Evolutionary conservation across 2,888 invertebrate genomes (phyloP).

Genomic region (Ditula angustiorana): DNA sequence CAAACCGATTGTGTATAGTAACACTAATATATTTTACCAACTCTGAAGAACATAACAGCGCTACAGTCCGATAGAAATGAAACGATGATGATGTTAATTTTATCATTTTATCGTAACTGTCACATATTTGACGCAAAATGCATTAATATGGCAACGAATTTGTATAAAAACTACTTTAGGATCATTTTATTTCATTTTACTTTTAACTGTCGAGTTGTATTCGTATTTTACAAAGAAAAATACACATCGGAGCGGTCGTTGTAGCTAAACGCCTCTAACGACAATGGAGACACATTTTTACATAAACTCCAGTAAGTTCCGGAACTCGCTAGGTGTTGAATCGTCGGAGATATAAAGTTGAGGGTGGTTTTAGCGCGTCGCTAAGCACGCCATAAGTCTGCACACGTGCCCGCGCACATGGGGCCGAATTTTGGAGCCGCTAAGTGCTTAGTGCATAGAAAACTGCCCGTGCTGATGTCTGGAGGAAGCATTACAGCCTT

Average conservation of each 20-base stretch:
- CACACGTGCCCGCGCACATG: constrained; percentile 65
- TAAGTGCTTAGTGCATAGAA: constrained; percentile 50
- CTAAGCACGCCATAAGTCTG: constrained; percentile 67
- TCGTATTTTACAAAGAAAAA: too few species aligned
- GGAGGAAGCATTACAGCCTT: constrained; percentile 24
- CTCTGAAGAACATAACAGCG: background rate
- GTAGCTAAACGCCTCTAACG: constrained; percentile 14
- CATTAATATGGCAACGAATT: too few species aligned
- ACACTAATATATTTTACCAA: background rate
- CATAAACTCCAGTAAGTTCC: constrained; percentile 33
- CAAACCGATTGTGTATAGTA: background rate
- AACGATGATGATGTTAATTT: too few species aligned
- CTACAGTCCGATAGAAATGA: too few species aligned
- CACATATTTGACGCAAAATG: too few species aligned
- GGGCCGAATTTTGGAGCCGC: constrained; percentile 57
- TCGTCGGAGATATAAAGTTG: constrained; percentile 55
- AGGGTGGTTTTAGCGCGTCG: constrained; percentile 61
- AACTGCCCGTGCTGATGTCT: constrained; percentile 20
- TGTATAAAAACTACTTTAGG: too few species aligned
- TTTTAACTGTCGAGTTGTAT: too few species aligned
- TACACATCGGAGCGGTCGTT: too few species aligned
- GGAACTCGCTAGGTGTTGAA: constrained; percentile 21
- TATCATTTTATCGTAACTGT: too few species aligned
- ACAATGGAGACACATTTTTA: constrained; percentile 19
- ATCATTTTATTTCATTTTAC: too few species aligned